A percentile compares a stretch with the other conserved stretches of the same genome.
Conservation (phyloP, 35 echinoderm and acorn worm genomes). For the Ophioderma brevispina region DNA sequence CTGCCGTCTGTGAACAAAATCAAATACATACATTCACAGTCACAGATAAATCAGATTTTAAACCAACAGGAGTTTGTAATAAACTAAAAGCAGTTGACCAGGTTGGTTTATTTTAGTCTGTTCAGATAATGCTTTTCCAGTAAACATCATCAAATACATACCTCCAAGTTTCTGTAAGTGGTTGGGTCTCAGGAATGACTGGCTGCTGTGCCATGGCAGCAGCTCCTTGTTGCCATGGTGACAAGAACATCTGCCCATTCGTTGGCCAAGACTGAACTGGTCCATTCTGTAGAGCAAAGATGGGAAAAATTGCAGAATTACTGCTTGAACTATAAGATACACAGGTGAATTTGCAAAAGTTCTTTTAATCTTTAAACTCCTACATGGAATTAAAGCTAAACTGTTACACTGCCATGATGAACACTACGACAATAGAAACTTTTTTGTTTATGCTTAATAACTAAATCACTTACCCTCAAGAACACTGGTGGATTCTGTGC, state of each 20-base stretch:
- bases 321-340: too few species aligned
- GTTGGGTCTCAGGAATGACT: constrained; percentile 99
- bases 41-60: not conserved
- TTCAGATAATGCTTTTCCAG: too few species aligned
- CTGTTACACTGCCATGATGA: too few species aligned
- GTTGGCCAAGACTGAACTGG: constrained; percentile 96
- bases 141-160: too few species aligned
- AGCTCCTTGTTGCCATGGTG: constrained; percentile 99
- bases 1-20: constrained; percentile 90
- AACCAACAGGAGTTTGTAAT: too few species aligned
- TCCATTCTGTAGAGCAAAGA: constrained; percentile 65
- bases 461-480: constrained; percentile 82
- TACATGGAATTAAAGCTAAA: too few species aligned
- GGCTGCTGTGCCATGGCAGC: constrained; percentile 95
- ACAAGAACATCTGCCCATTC: constrained; percentile 87
- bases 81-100: too few species aligned
- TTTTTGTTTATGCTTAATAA: too few species aligned
- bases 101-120: too few species aligned
- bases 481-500: constrained; percentile 88
- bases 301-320: too few species aligned
- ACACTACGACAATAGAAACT: too few species aligned
- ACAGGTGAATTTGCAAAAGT: not conserved
- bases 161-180: constrained; percentile 98
- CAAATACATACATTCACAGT: not conserved
- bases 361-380: too few species aligned